Percentiles rank a stretch among this genome's conserved stretches.
These are phyloP conservation scores for Meloe dianella DNA, from an alignment of 2,888 invertebrate species.

Conservation along the genomic window DNA sequence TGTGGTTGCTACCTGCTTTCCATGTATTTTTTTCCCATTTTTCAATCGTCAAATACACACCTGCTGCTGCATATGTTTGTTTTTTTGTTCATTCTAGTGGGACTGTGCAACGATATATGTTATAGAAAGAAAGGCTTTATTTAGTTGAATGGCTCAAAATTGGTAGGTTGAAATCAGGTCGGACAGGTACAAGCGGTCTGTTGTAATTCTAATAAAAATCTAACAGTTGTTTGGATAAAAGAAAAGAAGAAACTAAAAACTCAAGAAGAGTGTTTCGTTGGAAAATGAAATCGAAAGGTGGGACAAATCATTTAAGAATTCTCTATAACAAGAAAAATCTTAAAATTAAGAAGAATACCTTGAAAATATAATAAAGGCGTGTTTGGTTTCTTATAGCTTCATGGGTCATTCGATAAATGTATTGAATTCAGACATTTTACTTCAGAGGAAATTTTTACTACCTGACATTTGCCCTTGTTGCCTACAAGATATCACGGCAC, in stretches of 20 bases:
- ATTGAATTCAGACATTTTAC: too few relatives aligned
- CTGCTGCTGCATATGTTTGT: background rate
- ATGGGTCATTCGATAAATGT: too few relatives aligned
- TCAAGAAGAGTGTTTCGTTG: too few relatives aligned
- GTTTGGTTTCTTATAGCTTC: too few relatives aligned
- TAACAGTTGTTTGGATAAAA: background rate
- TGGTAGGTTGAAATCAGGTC: background rate
- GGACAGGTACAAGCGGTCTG: background rate
- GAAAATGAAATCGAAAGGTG: too few relatives aligned
- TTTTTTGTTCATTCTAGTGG: background rate
- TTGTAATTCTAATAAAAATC: background rate
- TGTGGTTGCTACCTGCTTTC: slow-evolving; percentile 2
- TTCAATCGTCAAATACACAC: slow-evolving; percentile 3
- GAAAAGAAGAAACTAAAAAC: background rate
- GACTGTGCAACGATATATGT: background rate
- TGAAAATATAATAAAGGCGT: too few relatives aligned
- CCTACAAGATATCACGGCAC: too few relatives aligned
- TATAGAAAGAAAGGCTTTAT: background rate
- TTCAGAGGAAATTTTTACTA: too few relatives aligned
- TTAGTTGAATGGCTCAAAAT: background rate
- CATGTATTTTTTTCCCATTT: background rate
- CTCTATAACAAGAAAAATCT: too few relatives aligned
- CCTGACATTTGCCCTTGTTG: too few relatives aligned
- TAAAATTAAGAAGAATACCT: too few relatives aligned
- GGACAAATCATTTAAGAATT: too few relatives aligned